These are phyloP conservation scores for Polyodon spathula DNA, from an alignment of 2,113 vertebrate species.

Conservation along the genomic window DNA sequence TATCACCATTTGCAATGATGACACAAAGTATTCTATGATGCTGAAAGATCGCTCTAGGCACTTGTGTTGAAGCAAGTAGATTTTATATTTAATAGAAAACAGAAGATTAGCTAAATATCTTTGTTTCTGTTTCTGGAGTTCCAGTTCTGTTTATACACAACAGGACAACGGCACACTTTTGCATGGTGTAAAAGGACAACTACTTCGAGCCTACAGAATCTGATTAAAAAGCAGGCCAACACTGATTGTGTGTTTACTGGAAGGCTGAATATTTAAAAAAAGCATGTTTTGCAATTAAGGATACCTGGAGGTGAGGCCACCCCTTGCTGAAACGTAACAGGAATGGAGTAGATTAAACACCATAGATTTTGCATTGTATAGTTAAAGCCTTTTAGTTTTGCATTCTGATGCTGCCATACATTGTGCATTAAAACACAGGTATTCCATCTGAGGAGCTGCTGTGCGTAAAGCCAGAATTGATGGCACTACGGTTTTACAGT, in stretches of 20 bases:
- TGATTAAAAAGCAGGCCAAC: slow-evolving; percentile 12
- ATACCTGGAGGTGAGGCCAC: neutral
- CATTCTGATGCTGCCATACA: too few species aligned
- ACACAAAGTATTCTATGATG: neutral
- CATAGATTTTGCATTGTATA: neutral
- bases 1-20: too few species aligned
- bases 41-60: neutral
- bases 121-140: slow-evolving; percentile 1
- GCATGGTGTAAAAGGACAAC: neutral
- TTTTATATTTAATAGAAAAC: slow-evolving; percentile 7
- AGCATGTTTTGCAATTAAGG: slow-evolving; percentile 1
- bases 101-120: neutral
- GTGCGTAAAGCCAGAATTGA: too few species aligned
- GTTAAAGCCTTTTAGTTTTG: too few species aligned
- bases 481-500: too few species aligned
- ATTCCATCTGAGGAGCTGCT: too few species aligned
- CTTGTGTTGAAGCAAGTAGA: slow-evolving; percentile 9
- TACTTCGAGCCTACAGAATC: neutral
- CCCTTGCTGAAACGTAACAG: neutral
- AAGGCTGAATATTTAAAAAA: neutral
- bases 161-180: neutral
- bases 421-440: too few species aligned
- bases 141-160: neutral
- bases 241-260: slow-evolving; percentile 1
- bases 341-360: neutral